Conservation (phyloP, 2,113 vertebrate species). For the Scolopax mira region DNA sequence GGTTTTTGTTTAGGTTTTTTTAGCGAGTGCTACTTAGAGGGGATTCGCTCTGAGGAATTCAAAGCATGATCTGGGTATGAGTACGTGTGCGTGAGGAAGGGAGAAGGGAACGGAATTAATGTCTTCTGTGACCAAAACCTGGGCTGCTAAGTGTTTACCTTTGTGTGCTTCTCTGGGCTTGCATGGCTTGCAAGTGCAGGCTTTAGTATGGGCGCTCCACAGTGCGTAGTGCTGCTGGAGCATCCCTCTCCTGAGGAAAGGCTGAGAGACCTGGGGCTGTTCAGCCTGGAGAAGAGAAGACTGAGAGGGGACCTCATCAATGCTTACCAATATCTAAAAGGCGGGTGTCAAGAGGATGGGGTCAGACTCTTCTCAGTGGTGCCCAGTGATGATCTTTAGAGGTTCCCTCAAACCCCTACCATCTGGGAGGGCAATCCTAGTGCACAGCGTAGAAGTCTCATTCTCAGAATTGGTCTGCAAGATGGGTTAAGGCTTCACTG, state of each 20-base stretch:
- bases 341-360: background rate
- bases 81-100: background rate
- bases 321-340: background rate
- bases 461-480: background rate
- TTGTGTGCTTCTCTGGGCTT: background rate
- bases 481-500: background rate
- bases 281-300: background rate
- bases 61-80: background rate
- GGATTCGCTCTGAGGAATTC: background rate
- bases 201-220: background rate
- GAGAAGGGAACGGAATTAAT: background rate
- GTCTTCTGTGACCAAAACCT: background rate
- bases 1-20: background rate
- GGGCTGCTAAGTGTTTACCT: background rate
- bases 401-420: background rate
- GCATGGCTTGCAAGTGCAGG: background rate
- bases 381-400: background rate
- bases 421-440: background rate
- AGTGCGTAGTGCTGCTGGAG: background rate
- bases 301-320: background rate
- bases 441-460: background rate
- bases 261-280: background rate
- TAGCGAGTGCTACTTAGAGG: background rate
- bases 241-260: background rate
- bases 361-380: background rate